Evolutionary conservation across 2,888 invertebrate genomes (phyloP).

Genomic region (Thalpophila matura): DNA sequence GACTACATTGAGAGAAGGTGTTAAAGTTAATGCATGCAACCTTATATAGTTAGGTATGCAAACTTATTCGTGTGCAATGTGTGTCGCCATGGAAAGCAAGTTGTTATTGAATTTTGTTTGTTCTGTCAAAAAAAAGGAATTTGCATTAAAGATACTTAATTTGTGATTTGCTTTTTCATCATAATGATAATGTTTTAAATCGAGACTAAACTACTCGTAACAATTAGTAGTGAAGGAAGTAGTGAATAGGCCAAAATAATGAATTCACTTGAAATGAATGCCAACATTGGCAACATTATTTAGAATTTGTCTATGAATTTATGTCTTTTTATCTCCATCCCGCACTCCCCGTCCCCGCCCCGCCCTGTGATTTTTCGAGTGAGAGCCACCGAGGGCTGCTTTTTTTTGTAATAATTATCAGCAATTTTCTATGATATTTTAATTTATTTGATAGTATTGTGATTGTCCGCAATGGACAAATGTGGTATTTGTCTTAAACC

Average conservation of each 20-base stretch:
- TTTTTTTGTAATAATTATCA: slow-evolving; percentile 79
- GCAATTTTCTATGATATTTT: slow-evolving; percentile 77
- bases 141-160: too few species aligned
- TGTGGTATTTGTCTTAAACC: slow-evolving; percentile 88
- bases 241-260: neutral
- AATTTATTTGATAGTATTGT: slow-evolving; percentile 64
- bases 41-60: too few species aligned
- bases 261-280: neutral
- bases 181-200: too few species aligned
- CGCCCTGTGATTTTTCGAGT: slow-evolving; percentile 80
- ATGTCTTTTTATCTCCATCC: slow-evolving; percentile 64
- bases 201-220: too few species aligned
- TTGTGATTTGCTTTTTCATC: too few species aligned
- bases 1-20: too few species aligned
- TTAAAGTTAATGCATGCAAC: too few species aligned
- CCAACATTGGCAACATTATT: slow-evolving; percentile 39
- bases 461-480: slow-evolving; percentile 82
- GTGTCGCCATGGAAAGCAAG: too few species aligned
- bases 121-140: too few species aligned
- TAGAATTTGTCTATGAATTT: slow-evolving; percentile 59
- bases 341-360: slow-evolving; percentile 75
- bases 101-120: too few species aligned
- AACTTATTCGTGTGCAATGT: too few species aligned
- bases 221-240: too few species aligned
- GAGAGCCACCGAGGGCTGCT: slow-evolving; percentile 67